A percentile compares a stretch with the other conserved stretches of the same genome.
phyloP scores from a whole-genome alignment of 1,140 invertebrate species.

The Drosophila tani region DNA sequence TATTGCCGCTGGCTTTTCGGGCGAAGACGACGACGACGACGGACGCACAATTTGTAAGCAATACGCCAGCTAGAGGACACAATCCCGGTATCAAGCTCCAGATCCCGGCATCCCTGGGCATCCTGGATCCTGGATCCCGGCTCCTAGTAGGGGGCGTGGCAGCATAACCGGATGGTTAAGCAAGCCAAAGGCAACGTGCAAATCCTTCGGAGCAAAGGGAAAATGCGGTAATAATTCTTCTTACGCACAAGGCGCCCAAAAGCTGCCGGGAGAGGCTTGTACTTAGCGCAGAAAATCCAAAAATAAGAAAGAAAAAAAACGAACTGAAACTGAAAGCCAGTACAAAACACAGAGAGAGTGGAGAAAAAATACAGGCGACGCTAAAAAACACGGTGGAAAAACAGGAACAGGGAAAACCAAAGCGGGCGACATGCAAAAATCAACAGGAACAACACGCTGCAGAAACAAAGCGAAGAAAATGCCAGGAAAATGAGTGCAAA shows the following conservation, averaged over 20 bases:
- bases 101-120: neutral
- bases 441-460: constrained; percentile 47
- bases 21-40: constrained; percentile 21
- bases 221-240: constrained; percentile 75
- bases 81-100: constrained; percentile 33
- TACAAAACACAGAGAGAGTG: constrained; percentile 11
- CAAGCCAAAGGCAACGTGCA: constrained; percentile 60
- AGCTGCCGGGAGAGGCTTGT: constrained; percentile 44
- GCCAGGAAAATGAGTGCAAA: neutral
- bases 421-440: constrained; percentile 66
- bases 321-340: neutral
- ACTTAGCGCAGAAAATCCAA: constrained; percentile 21
- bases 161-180: constrained; percentile 53
- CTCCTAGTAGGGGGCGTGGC: neutral
- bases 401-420: constrained; percentile 34
- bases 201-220: constrained; percentile 45
- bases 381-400: constrained; percentile 33
- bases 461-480: constrained; percentile 13
- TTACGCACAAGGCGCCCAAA: constrained; percentile 58
- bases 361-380: constrained; percentile 8
- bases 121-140: too few relatives aligned
- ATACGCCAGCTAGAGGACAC: constrained; percentile 36
- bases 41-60: constrained; percentile 68
- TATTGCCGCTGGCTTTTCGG: constrained; percentile 40
- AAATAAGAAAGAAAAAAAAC: constrained; percentile 9